Percentiles rank a stretch among this genome's conserved stretches.
Conservation (phyloP, 1,140 invertebrate genomes). For the Drosophila sturtevanti region DNA sequence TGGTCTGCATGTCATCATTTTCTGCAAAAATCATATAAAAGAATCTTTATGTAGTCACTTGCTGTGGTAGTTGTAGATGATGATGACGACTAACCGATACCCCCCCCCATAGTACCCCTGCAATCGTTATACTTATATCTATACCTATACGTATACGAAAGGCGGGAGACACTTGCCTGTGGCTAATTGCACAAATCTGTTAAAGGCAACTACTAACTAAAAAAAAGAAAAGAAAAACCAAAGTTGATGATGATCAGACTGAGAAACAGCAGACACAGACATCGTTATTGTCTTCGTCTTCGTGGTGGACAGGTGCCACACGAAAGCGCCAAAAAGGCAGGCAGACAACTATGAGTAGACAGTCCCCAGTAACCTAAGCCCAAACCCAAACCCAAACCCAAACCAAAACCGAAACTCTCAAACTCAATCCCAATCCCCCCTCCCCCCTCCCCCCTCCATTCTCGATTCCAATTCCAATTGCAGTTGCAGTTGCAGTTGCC, state of each 20-base stretch:
- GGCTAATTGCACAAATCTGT: constrained; percentile 79
- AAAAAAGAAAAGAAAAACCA: too few species aligned
- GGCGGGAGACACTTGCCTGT: constrained; percentile 43
- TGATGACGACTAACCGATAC: neutral
- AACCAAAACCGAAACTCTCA: too few species aligned
- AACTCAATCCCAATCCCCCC: neutral
- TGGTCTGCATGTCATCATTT: constrained; percentile 19
- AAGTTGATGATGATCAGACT: constrained; percentile 57
- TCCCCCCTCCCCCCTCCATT: too few species aligned
- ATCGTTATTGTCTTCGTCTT: neutral
- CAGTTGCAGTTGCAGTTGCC: constrained; percentile 31
- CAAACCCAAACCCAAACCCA: neutral
- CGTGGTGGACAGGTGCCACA: constrained; percentile 64
- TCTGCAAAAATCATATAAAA: neutral
- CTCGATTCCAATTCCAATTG: neutral
- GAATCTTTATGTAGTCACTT: constrained; percentile 1
- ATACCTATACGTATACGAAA: too few species aligned
- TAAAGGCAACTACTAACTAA: constrained; percentile 70
- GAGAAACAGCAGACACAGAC: constrained; percentile 52
- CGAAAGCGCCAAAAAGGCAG: constrained; percentile 74
- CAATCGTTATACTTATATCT: too few species aligned
- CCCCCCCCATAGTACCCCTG: neutral
- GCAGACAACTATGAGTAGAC: constrained; percentile 43
- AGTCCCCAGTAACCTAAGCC: neutral
- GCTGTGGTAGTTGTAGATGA: constrained; percentile 5